Evolutionary conservation across 2,888 invertebrate species (phyloP).

Genomic region (Eustalomyia histrio): DNA sequence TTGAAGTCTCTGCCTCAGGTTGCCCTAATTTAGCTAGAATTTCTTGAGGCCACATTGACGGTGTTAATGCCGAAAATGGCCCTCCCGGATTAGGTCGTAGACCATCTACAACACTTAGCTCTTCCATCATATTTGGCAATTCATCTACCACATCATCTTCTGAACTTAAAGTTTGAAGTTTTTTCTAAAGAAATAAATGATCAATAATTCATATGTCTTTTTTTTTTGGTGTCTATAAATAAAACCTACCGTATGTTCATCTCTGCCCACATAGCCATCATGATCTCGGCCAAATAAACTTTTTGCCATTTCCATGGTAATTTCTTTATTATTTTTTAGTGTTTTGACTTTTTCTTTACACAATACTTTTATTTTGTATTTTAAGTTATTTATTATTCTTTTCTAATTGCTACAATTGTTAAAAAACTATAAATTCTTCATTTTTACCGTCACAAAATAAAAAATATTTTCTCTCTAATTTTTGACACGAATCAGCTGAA

Average conservation of each 20-base stretch:
- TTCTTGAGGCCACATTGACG: slow-evolving; percentile 98
- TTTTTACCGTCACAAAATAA: slow-evolving; percentile 14
- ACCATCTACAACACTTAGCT: slow-evolving; percentile 86
- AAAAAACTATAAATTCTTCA: slow-evolving; percentile 2
- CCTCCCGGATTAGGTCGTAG: slow-evolving; percentile 90
- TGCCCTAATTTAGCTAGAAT: slow-evolving; percentile 90
- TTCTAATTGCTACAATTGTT: not conserved
- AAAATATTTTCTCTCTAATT: slow-evolving; percentile 32
- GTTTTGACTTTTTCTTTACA: not conserved
- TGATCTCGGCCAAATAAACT: slow-evolving; percentile 93
- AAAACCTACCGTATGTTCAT: slow-evolving; percentile 86
- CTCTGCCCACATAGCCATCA: slow-evolving; percentile 93
- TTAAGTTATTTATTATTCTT: not conserved
- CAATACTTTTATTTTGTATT: not conserved
- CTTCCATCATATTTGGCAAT: slow-evolving; percentile 84
- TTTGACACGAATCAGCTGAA: slow-evolving; percentile 52
- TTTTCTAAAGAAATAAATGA: slow-evolving; percentile 81
- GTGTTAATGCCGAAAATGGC: slow-evolving; percentile 95
- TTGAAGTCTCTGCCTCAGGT: slow-evolving; percentile 84
- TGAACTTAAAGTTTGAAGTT: slow-evolving; percentile 88
- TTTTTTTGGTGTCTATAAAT: slow-evolving; percentile 33
- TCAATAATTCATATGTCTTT: slow-evolving; percentile 36
- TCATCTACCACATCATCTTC: slow-evolving; percentile 83
- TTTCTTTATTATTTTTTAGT: not conserved
- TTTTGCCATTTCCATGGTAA: slow-evolving; percentile 90